Evolutionary conservation across 2,797 vertebrate species (phyloP).

Genomic region (Gambelia wislizenii): DNA sequence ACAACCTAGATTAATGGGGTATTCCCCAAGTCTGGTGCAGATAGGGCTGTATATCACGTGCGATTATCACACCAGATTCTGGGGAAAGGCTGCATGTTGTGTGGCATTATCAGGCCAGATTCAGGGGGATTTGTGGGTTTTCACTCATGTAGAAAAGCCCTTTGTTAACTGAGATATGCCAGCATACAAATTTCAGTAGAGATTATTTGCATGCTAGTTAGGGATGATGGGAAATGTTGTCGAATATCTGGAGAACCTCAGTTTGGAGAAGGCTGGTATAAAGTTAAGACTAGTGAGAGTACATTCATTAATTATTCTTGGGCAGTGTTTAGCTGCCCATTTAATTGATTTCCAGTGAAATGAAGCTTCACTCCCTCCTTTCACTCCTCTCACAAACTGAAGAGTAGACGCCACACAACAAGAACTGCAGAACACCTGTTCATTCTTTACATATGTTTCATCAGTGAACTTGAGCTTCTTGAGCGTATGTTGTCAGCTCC

Average conservation of each 20-base stretch:
- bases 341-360: background rate
- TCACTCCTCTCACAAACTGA: conserved; percentile 6
- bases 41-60: too few species aligned
- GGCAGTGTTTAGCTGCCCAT: background rate
- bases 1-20: too few species aligned
- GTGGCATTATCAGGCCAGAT: too few species aligned
- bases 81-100: too few species aligned
- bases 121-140: too few species aligned
- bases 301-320: conserved; percentile 15
- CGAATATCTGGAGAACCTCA: too few species aligned
- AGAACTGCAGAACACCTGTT: background rate
- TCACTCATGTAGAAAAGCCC: too few species aligned
- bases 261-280: background rate
- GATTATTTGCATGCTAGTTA: background rate
- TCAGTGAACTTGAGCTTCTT: conserved; percentile 15
- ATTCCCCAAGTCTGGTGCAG: too few species aligned
- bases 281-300: background rate
- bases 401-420: conserved; percentile 15
- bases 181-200: conserved; percentile 13
- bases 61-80: too few species aligned
- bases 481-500: background rate
- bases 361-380: background rate
- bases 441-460: conserved; percentile 23
- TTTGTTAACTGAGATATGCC: background rate
- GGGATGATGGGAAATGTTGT: background rate